Evolutionary conservation across 92 coral and sea anemone species (phyloP).

Genomic region (Pocillopora meandrina): DNA sequence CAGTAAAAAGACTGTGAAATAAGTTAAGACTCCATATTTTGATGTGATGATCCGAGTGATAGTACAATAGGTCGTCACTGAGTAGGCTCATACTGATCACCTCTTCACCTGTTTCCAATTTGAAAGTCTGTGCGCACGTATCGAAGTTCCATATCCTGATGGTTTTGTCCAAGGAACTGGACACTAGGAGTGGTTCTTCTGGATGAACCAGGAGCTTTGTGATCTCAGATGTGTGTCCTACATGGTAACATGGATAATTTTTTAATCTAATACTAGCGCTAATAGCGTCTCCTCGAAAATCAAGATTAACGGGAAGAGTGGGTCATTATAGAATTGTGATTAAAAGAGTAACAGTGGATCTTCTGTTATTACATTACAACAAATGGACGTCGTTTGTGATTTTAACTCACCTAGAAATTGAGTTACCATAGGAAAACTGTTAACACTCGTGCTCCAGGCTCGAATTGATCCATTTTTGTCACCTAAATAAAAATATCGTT

Average conservation of each 20-base stretch:
- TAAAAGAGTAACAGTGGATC: too few relatives aligned
- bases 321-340: too few relatives aligned
- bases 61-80: conserved; percentile 68
- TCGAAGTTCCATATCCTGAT: conserved; percentile 96
- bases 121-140: conserved; percentile 85
- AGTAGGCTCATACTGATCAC: conserved; percentile 79
- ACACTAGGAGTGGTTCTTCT: conserved; percentile 75
- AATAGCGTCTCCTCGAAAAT: background rate
- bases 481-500: conserved; percentile 43
- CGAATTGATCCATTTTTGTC: conserved; percentile 86
- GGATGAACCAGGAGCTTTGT: conserved; percentile 84
- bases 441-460: conserved; percentile 87
- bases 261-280: background rate
- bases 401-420: conserved; percentile 72
- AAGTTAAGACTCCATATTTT: conserved; percentile 91
- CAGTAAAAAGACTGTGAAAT: conserved; percentile 89
- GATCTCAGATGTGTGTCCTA: conserved; percentile 94
- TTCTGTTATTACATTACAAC: too few relatives aligned
- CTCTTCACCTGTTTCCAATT: conserved; percentile 93
- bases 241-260: background rate
- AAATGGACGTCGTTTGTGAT: background rate
- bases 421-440: conserved; percentile 80
- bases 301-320: too few relatives aligned
- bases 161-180: conserved; percentile 93
- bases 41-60: conserved; percentile 77